phyloP scores from a whole-genome alignment of 2,113 vertebrate genomes.

The Amblyopsis rosae region DNA sequence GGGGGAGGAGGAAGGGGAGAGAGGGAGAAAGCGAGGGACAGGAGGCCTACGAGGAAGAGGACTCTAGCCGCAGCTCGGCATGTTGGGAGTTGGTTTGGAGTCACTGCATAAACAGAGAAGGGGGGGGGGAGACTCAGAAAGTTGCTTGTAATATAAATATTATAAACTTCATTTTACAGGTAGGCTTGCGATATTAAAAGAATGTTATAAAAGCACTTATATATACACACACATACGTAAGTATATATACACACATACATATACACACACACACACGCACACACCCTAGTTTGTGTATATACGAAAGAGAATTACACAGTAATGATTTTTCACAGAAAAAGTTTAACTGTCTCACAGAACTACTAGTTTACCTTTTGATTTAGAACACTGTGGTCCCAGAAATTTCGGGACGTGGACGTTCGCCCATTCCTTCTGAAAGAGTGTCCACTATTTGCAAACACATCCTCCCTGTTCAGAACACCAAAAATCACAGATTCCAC shows the following conservation, averaged over 20 bases:
- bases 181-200: not conserved
- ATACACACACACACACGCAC: too few species aligned
- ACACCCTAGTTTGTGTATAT: too few species aligned
- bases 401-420: slow-evolving; percentile 25
- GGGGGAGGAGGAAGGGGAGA: slow-evolving; percentile 26
- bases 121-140: not conserved
- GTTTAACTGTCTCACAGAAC: not conserved
- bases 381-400: slow-evolving; percentile 61
- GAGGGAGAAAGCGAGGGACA: not conserved
- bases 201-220: too few species aligned
- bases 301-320: too few species aligned
- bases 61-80: slow-evolving; percentile 57
- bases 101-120: slow-evolving; percentile 44
- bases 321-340: too few species aligned
- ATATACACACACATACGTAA: too few species aligned
- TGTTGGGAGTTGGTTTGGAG: slow-evolving; percentile 42
- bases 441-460: slow-evolving; percentile 35
- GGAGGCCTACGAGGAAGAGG: not conserved
- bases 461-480: slow-evolving; percentile 29
- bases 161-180: not conserved
- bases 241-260: too few species aligned
- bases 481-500: slow-evolving; percentile 12
- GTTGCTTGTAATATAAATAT: not conserved
- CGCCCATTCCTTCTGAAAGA: slow-evolving; percentile 51
- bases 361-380: slow-evolving; percentile 45